Evolutionary conservation across 1,140 invertebrate species (phyloP).

Genomic region (Saccostrea cuccullata): DNA sequence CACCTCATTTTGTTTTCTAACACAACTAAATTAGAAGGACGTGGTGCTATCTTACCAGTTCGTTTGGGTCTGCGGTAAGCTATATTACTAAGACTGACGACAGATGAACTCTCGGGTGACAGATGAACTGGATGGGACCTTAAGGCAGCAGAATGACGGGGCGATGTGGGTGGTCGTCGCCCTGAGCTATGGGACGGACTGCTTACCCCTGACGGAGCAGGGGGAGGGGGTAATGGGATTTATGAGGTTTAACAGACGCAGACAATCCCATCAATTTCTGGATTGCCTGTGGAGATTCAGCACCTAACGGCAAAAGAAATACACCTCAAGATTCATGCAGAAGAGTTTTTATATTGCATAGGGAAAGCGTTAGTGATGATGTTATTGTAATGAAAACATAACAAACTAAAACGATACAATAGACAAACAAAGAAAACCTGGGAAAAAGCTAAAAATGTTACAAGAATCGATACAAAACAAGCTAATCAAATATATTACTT

Average conservation of each 20-base stretch:
- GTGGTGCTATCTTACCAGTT: constrained; percentile 82
- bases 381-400: not conserved
- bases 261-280: constrained; percentile 93
- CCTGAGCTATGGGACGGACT: constrained; percentile 81
- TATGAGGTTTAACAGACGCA: constrained; percentile 87
- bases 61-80: constrained; percentile 91
- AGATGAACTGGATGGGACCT: constrained; percentile 89
- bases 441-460: not conserved
- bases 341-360: constrained; percentile 25
- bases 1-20: not conserved
- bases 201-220: constrained; percentile 70
- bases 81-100: constrained; percentile 93
- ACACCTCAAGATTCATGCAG: constrained; percentile 50
- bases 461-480: constrained; percentile 1
- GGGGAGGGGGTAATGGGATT: constrained; percentile 73
- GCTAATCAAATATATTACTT: not conserved
- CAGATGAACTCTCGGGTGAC: constrained; percentile 95
- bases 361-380: constrained; percentile 29
- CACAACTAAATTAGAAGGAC: constrained; percentile 27
- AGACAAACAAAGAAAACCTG: not conserved
- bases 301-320: constrained; percentile 81
- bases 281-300: constrained; percentile 96
- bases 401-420: not conserved
- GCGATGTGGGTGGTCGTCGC: constrained; percentile 82
- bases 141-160: constrained; percentile 77